Evolutionary conservation across 2,113 vertebrate genomes (phyloP).

Genomic region (Colossoma macropomum): DNA sequence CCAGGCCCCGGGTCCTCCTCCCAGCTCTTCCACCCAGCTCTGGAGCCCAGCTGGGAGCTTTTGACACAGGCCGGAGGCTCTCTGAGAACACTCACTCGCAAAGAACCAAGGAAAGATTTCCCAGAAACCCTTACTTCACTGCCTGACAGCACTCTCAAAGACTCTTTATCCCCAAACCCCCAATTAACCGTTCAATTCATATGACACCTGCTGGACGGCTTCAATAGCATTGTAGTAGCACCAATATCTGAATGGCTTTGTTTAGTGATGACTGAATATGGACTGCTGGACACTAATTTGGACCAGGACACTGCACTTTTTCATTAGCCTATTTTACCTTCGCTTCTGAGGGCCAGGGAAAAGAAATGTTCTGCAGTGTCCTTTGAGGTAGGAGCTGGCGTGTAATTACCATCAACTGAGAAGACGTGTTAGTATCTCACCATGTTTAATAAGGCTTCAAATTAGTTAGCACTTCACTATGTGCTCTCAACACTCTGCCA

Average conservation of each 20-base stretch:
- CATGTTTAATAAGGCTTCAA: conserved; percentile 17
- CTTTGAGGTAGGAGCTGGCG: neutral
- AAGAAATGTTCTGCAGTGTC: neutral
- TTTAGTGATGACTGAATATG: neutral
- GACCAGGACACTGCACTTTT: neutral
- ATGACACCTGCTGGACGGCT: conserved; percentile 45
- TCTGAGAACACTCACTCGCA: conserved; percentile 51
- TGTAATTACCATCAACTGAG: neutral
- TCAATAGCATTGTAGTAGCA: conserved; percentile 2
- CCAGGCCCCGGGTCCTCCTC: conserved; percentile 27
- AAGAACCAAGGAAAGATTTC: conserved; percentile 51
- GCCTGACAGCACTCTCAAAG: conserved; percentile 46
- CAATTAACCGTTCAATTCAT: conserved; percentile 52
- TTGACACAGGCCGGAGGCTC: conserved; percentile 51
- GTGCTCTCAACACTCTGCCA: conserved; percentile 31
- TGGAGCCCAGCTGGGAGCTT: conserved; percentile 57
- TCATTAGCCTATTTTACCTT: conserved; percentile 11
- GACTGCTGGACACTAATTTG: conserved; percentile 21
- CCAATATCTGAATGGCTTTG: conserved; percentile 14
- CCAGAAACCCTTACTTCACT: conserved; percentile 47
- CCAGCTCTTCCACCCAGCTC: conserved; percentile 38
- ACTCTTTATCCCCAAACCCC: conserved; percentile 42
- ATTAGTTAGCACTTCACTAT: neutral
- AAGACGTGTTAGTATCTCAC: conserved; percentile 15
- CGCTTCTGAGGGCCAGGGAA: conserved; percentile 10